Percentiles rank a stretch among this genome's conserved stretches.
These are phyloP conservation scores for Dysmachus trigonus DNA, from an alignment of 2,888 invertebrate genomes.

Conservation along the genomic window DNA sequence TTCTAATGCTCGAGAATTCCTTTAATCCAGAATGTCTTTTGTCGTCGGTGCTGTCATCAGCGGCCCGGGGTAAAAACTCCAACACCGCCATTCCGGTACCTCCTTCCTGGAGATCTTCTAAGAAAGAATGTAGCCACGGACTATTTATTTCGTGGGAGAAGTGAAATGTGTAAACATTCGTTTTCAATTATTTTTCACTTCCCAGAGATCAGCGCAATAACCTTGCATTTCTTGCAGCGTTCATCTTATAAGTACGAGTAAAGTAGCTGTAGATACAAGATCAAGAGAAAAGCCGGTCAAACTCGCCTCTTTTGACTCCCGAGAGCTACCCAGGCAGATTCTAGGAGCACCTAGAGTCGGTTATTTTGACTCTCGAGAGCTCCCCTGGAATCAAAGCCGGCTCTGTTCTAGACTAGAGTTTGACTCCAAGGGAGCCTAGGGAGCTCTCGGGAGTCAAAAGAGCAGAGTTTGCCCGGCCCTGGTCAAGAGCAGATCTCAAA, in stretches of 20 bases:
- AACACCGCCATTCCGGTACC: not conserved
- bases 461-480: no score
- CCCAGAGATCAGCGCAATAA: not conserved
- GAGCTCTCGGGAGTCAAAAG: no score
- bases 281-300: not conserved
- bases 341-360: no score
- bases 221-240: not conserved
- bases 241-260: not conserved
- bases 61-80: not conserved
- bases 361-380: no score
- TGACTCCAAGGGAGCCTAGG: no score
- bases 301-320: no score
- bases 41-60: not conserved
- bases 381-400: no score
- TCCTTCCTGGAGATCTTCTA: not conserved
- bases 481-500: no score
- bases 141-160: not conserved
- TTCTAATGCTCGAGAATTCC: not conserved
- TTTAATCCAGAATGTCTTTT: not conserved
- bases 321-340: no score
- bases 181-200: not conserved
- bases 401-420: no score
- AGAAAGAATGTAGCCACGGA: not conserved
- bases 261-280: not conserved
- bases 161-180: not conserved